Evolutionary conservation across 2,888 invertebrate species (phyloP).

Genomic region (Volucella bombylans): DNA sequence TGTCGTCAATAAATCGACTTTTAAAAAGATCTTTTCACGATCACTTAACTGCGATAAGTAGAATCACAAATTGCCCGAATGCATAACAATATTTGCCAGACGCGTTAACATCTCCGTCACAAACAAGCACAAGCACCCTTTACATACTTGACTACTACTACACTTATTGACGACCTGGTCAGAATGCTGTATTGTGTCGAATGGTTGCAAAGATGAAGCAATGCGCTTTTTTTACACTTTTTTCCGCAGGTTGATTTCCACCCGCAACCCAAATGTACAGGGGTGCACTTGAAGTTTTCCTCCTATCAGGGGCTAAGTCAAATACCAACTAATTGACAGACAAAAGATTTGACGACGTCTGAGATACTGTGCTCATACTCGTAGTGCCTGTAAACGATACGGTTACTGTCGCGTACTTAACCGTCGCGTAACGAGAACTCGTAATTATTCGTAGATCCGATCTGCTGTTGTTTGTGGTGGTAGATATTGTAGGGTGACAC

Average conservation of each 20-base stretch:
- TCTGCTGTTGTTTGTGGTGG: conserved; percentile 39
- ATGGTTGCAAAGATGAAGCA: conserved; percentile 17
- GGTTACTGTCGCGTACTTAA: conserved; percentile 43
- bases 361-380: conserved; percentile 37
- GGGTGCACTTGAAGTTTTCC: conserved; percentile 30
- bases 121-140: conserved; percentile 66
- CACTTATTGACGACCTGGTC: background rate
- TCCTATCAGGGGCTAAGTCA: conserved; percentile 65
- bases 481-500: conserved; percentile 49
- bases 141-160: too few species aligned
- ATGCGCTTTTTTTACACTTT: conserved; percentile 57
- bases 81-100: conserved; percentile 60
- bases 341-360: conserved; percentile 70
- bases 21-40: conserved; percentile 69
- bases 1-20: conserved; percentile 50
- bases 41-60: conserved; percentile 68
- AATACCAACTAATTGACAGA: conserved; percentile 70
- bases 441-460: conserved; percentile 42
- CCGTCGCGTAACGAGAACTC: conserved; percentile 53
- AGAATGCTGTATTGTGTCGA: conserved; percentile 31
- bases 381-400: background rate
- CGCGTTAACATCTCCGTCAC: conserved; percentile 61
- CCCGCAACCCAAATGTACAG: conserved; percentile 23
- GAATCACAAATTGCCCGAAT: conserved; percentile 47
- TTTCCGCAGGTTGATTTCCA: conserved; percentile 41